phyloP scores from a whole-genome alignment of 35 echinoderm and acorn worm genomes.

The Apostichopus californicus region DNA sequence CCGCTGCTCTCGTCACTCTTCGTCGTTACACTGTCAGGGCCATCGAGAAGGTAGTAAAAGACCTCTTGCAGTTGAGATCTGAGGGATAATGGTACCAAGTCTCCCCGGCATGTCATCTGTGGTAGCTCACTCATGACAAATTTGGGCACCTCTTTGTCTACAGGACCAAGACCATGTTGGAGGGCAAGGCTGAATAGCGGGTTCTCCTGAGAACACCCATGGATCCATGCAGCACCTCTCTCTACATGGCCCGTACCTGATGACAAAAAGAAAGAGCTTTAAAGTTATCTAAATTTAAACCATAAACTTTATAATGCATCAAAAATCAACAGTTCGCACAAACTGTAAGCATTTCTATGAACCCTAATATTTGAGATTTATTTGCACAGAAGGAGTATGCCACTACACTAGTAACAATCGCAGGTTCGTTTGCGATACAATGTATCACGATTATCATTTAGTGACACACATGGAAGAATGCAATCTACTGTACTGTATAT shows the following conservation, averaged over 20 bases:
- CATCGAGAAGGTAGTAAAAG: constrained; percentile 35
- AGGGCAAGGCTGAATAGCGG: not conserved
- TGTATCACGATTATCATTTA: too few relatives aligned
- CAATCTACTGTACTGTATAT: too few relatives aligned
- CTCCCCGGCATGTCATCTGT: constrained; percentile 1
- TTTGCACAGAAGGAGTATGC: too few relatives aligned
- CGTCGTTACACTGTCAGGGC: not conserved
- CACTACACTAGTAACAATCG: too few relatives aligned
- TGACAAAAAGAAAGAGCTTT: not conserved
- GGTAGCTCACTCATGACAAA: not conserved
- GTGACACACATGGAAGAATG: too few relatives aligned
- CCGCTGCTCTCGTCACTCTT: not conserved
- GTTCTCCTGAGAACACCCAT: constrained; percentile 10
- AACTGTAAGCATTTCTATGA: too few relatives aligned
- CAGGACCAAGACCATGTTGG: not conserved
- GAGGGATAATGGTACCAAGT: not conserved
- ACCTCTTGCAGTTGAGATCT: constrained; percentile 17
- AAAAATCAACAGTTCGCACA: too few relatives aligned
- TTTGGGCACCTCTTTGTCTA: not conserved
- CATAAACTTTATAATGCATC: too few relatives aligned
- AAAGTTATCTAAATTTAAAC: too few relatives aligned
- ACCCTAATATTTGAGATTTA: too few relatives aligned
- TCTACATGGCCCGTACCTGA: constrained; percentile 44
- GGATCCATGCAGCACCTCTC: constrained; percentile 47
- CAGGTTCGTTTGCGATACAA: too few relatives aligned